Base-by-base conservation (phyloP, 2,888 invertebrate species). In the Hemaris fuciformis region DNA sequence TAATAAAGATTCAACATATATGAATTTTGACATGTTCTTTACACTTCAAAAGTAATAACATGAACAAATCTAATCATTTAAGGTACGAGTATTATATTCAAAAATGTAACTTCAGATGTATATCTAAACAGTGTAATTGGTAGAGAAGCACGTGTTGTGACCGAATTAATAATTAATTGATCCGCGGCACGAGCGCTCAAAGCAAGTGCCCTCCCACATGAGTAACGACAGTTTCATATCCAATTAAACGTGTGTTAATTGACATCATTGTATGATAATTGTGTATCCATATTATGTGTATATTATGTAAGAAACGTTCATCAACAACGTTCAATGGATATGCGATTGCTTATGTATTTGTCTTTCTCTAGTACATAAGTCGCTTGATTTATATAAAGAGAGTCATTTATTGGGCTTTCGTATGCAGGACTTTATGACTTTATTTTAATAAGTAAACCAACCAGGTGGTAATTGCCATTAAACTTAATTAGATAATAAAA, bases 171-270 rank as follows among this genome's bases (percentile, higher is more conserved):
- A 65, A 68, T 72, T 69, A 74, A 77, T 75, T 67, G 68, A 73
- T 72, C 62, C 61, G 43, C 64, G 59, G 59, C 63, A 65, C 60
- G 58, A 65, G 68, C 38, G 64, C 60, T 73, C 72, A 68, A 71
- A 70, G 71, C 71, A 59, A 66, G 63, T 60, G 68, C 66, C 27
- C 71, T 66, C 73, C 73, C 73, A 73, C 70, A 67, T 71, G 75
- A 78, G 71, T 80, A 79, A 80, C 80, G 73, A 72, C 66, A 66
- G 70, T 70, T 71, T 74, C 74, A 65, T 70, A 75, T 78, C 76
- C 78, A 81, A 82, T 83, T 84, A 83, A 77, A 76, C 73, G 69
- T 67, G 63, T 72, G 67, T 73, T 72, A 73, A 73, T 68, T 63
- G 60, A 64, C 64, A 69, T 70, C 65, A 66, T 64, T 66, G 61